Evolutionary conservation across 2,888 invertebrate species (phyloP).

Genomic region (Coenonympha glycerion): DNA sequence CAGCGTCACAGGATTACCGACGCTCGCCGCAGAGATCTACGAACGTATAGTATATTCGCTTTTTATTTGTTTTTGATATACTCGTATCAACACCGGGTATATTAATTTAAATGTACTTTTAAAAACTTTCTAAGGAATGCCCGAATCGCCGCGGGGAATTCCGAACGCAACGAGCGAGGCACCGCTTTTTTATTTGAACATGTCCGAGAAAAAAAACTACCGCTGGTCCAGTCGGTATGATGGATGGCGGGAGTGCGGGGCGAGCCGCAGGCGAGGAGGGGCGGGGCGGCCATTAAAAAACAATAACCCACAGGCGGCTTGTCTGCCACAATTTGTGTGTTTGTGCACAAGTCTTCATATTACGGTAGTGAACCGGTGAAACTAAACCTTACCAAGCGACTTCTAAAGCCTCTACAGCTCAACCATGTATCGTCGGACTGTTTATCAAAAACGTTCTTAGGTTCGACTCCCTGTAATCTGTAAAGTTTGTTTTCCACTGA

Average conservation of each 20-base stretch:
- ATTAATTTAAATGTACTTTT: slow-evolving; percentile 69
- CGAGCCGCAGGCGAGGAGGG: slow-evolving; percentile 52
- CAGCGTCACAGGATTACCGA: not conserved
- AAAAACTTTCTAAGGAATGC: slow-evolving; percentile 58
- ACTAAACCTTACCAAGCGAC: too few species aligned
- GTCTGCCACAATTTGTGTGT: slow-evolving; percentile 67
- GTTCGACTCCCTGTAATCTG: too few species aligned
- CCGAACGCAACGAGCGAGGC: slow-evolving; percentile 34
- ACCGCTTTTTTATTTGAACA: slow-evolving; percentile 50
- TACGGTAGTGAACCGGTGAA: slow-evolving; percentile 5
- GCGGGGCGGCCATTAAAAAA: slow-evolving; percentile 70
- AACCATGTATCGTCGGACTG: too few species aligned
- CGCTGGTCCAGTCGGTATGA: slow-evolving; percentile 40
- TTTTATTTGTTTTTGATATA: not conserved
- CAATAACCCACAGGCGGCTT: slow-evolving; percentile 63
- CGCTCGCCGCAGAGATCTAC: not conserved
- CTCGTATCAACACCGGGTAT: slow-evolving; percentile 34
- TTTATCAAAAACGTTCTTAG: too few species aligned
- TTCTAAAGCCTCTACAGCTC: too few species aligned
- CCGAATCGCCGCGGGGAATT: slow-evolving; percentile 63
- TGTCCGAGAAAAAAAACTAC: slow-evolving; percentile 37
- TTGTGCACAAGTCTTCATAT: slow-evolving; percentile 57
- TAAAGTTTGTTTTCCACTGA: too few species aligned
- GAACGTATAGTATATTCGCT: too few species aligned
- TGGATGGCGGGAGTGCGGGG: slow-evolving; percentile 56